Evolutionary conservation across 1,140 invertebrate genomes (phyloP).

Genomic region (Catajapyx aquilonaris): DNA sequence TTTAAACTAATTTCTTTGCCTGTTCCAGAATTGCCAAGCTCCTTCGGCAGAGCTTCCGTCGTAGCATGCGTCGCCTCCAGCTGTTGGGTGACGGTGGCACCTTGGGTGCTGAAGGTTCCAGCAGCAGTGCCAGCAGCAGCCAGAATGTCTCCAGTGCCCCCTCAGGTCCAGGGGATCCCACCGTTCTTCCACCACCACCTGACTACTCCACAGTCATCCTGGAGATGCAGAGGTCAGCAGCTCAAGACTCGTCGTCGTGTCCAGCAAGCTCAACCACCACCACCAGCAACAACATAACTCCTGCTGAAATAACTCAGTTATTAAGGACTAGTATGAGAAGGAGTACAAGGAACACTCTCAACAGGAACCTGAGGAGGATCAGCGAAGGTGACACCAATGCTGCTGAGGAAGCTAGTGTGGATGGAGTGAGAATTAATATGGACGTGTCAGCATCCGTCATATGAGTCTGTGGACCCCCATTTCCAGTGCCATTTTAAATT

Average conservation of each 20-base stretch:
- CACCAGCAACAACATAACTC: constrained; percentile 18
- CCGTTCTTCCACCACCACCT: constrained; percentile 28
- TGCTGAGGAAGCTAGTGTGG: too few species aligned
- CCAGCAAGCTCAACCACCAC: constrained; percentile 12
- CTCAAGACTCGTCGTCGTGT: constrained; percentile 13
- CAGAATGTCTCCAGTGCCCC: constrained; percentile 14
- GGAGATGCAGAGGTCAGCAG: constrained; percentile 23
- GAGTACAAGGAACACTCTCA: constrained; percentile 22
- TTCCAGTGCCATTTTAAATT: too few species aligned
- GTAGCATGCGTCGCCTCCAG: constrained; percentile 47
- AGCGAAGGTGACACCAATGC: constrained; percentile 12
- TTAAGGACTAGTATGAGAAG: constrained; percentile 32
- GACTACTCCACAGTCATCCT: constrained; percentile 39
- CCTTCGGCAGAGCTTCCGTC: constrained; percentile 50
- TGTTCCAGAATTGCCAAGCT: constrained; percentile 45
- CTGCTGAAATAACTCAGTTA: constrained; percentile 31
- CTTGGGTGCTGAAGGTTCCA: constrained; percentile 10
- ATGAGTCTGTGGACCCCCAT: too few species aligned
- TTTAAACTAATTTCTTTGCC: background rate
- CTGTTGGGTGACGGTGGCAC: constrained; percentile 23
- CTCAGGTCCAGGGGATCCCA: constrained; percentile 6
- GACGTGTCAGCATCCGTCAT: too few species aligned
- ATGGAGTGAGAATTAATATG: too few species aligned
- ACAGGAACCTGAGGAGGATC: constrained; percentile 15
- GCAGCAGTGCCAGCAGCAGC: constrained; percentile 1